phyloP scores from a whole-genome alignment of 2,797 vertebrate genomes.

The Graptemys geographica region DNA sequence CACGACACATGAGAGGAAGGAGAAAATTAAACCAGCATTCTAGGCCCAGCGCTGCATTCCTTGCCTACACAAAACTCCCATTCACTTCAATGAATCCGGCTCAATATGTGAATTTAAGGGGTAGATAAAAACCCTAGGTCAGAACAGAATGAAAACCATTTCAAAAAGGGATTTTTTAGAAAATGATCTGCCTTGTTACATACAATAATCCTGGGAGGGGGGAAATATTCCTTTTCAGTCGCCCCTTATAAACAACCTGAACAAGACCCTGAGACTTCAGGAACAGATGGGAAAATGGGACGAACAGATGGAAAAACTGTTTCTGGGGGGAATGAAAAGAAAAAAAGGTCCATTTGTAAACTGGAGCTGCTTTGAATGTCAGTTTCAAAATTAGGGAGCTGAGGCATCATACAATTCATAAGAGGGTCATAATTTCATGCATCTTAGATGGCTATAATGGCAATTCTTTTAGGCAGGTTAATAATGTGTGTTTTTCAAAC shows the following conservation, averaged over 20 bases:
- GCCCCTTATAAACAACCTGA: slow-evolving; percentile 76
- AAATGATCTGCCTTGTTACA: background rate
- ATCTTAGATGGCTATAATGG: slow-evolving; percentile 17
- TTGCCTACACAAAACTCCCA: fast-evolving
- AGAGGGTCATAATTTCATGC: slow-evolving; percentile 62
- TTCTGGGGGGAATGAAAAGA: slow-evolving; percentile 57
- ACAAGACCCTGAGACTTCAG: slow-evolving; percentile 73
- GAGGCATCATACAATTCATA: slow-evolving; percentile 71
- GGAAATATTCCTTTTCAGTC: slow-evolving; percentile 69
- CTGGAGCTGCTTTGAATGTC: slow-evolving; percentile 75
- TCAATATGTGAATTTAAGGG: background rate
- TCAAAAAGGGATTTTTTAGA: background rate
- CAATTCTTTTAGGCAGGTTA: slow-evolving; percentile 24
- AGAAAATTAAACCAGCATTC: fast-evolving
- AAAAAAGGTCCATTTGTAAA: slow-evolving; percentile 77
- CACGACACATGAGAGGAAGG: too few species aligned
- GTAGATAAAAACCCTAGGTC: background rate
- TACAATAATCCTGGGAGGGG: slow-evolving; percentile 30
- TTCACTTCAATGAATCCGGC: background rate
- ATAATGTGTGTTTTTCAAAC: slow-evolving; percentile 7
- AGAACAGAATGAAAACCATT: background rate
- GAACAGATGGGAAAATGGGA: slow-evolving; percentile 84
- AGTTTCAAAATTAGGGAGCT: slow-evolving; percentile 72
- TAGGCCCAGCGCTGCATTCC: background rate
- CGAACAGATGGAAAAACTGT: slow-evolving; percentile 84